phyloP scores from a whole-genome alignment of 2,888 invertebrate genomes.

The Rhogogaster chlorosoma region DNA sequence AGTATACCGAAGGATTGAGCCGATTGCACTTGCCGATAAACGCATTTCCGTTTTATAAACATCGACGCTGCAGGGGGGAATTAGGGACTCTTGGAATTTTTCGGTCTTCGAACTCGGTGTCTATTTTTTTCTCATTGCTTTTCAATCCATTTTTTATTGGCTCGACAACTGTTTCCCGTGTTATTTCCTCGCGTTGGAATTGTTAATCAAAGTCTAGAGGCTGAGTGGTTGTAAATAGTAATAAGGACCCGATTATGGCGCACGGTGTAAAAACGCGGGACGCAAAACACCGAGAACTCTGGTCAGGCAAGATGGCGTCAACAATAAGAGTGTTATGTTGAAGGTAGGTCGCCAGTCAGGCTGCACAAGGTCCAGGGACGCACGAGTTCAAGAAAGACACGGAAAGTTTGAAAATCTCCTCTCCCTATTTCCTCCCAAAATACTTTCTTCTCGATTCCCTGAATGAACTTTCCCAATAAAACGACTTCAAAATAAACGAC shows the following conservation, averaged over 20 bases:
- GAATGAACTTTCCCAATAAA: background rate
- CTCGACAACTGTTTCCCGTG: background rate
- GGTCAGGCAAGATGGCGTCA: constrained; percentile 42
- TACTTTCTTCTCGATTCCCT: background rate
- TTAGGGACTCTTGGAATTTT: background rate
- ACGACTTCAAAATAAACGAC: background rate
- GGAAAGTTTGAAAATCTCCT: background rate
- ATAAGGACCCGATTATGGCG: constrained; percentile 5
- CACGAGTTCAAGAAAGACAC: background rate
- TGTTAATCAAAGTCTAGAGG: background rate
- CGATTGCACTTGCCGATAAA: constrained; percentile 28
- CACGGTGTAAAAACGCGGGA: background rate
- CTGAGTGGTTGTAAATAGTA: constrained; percentile 11
- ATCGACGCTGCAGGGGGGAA: background rate
- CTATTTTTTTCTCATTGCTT: background rate
- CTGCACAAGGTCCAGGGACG: constrained; percentile 43
- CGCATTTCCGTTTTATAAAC: constrained; percentile 2
- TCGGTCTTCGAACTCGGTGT: too few relatives aligned
- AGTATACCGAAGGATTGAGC: constrained; percentile 45
- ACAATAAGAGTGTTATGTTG: constrained; percentile 46
- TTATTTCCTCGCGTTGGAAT: background rate
- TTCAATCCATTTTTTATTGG: background rate
- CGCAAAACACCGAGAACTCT: constrained; percentile 7
- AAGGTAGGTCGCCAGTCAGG: constrained; percentile 47
- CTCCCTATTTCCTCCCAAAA: background rate